Conservation (phyloP, 2,888 invertebrate genomes). For the Polylopha cassiicola region DNA sequence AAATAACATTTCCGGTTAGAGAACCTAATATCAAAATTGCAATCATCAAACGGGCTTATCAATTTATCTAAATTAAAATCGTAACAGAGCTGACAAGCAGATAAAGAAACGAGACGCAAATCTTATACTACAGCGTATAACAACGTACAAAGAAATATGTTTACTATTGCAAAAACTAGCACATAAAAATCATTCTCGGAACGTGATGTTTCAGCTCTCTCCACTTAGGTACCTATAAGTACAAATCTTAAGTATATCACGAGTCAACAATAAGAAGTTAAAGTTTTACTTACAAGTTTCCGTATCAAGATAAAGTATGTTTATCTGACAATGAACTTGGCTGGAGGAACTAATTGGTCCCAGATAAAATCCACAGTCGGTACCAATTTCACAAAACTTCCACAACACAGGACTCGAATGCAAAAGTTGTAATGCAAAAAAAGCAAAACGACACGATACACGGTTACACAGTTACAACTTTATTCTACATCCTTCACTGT, state of each 20-base stretch:
- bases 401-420: conserved; percentile 39
- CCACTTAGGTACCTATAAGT: conserved; percentile 17
- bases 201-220: conserved; percentile 32
- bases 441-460: conserved; percentile 24
- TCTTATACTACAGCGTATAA: conserved; percentile 8
- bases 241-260: conserved; percentile 23
- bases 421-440: conserved; percentile 45
- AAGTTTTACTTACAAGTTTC: conserved; percentile 57
- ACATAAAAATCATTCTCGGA: conserved; percentile 19
- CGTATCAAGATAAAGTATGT: conserved; percentile 60
- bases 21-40: not conserved
- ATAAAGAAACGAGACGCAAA: conserved; percentile 19
- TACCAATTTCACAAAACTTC: conserved; percentile 56
- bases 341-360: conserved; percentile 49
- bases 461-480: too few relatives aligned
- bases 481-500: too few relatives aligned
- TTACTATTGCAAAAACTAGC: conserved; percentile 8
- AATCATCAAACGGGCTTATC: too few relatives aligned
- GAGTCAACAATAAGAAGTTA: conserved; percentile 45
- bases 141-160: conserved; percentile 5
- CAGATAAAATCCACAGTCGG: conserved; percentile 41
- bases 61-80: conserved; percentile 18
- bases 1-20: too few relatives aligned
- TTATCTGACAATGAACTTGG: conserved; percentile 58
- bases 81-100: conserved; percentile 15